Base-by-base conservation (phyloP, 1,140 invertebrate genomes). In the Pogonus chalceus region DNA sequence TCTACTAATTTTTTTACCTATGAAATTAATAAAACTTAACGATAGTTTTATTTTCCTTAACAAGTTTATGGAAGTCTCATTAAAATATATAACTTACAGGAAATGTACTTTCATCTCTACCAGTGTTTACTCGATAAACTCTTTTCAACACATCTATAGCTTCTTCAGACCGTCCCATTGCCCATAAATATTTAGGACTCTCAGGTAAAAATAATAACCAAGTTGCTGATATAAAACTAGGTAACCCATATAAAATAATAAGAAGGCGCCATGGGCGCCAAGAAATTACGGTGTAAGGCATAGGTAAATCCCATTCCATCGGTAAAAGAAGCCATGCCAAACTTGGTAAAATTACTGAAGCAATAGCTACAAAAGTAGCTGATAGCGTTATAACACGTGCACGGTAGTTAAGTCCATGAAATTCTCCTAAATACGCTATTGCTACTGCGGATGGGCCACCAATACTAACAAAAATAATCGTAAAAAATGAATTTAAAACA, bases 121-220 rank as follows among this genome's bases (percentile, higher is more conserved):
- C 71, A 4, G 77, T 81, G 55, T 88, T 88, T 1, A 62, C 58
- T 1, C 72, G 67, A 54, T 79, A 87, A 49, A 87, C 82, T 1
- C 62, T 68, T 46, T 69, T 68, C 2, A 89, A 64, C 12, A 82
- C 71, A 20, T 72, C 58, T 1, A 88, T 59, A 0, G 85, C 78
- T 58, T 81, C 76, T 0, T 81, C 71, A 9, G 71, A 63, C 56
- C 71, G 74, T 52, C 83, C 82, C 65, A 79, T 76, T 0, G 79
- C 75, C 2, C 88, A 65, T 10, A 85, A 69, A 65, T 82, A 91
- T 62, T 88, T 88, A 0, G 89, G 88, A 56, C 84, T 90, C 65
- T 92, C 89, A 0, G 83, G 82, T 3, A 83, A 71, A 7, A 72
- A 67, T 3, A 78, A 72, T 0, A 79, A 61, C 49, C 81, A 69